Conservation (phyloP, 23 tunicate genomes). For the Oikopleura vanhoeffeni region DNA sequence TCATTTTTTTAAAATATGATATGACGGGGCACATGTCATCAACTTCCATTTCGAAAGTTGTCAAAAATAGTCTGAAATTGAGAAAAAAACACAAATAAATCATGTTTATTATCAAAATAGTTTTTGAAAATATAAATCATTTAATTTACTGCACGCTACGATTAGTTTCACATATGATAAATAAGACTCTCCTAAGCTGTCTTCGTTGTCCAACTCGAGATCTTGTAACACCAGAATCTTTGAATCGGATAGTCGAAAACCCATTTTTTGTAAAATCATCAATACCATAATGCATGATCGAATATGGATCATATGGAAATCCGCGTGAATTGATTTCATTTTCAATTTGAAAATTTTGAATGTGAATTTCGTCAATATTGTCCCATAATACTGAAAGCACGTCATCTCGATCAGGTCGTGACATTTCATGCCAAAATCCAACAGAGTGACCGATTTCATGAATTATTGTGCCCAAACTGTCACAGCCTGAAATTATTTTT, state of each 20-base stretch:
- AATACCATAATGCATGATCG: not conserved
- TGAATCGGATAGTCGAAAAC: not conserved
- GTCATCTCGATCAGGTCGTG: not conserved
- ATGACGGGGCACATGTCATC: too few species aligned
- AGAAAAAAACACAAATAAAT: too few species aligned
- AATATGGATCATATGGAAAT: not conserved
- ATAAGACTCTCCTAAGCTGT: too few species aligned
- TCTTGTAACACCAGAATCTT: not conserved
- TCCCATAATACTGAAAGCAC: not conserved
- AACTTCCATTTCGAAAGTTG: too few species aligned
- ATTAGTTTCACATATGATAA: too few species aligned
- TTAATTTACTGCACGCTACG: too few species aligned
- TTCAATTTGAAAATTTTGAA: not conserved
- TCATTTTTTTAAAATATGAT: too few species aligned
- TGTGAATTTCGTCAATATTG: not conserved
- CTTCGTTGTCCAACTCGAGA: not conserved
- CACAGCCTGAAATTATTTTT: slow-evolving; percentile 7
- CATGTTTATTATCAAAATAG: too few species aligned
- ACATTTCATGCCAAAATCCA: slow-evolving; percentile 11
- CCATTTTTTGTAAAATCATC: not conserved
- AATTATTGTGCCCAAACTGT: not conserved
- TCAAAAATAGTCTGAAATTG: too few species aligned
- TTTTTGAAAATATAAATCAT: too few species aligned
- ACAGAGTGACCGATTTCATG: slow-evolving; percentile 7
- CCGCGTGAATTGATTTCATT: not conserved